Base-by-base conservation (phyloP, 1,140 invertebrate genomes). In the Zaprionus kolodkinae region DNA sequence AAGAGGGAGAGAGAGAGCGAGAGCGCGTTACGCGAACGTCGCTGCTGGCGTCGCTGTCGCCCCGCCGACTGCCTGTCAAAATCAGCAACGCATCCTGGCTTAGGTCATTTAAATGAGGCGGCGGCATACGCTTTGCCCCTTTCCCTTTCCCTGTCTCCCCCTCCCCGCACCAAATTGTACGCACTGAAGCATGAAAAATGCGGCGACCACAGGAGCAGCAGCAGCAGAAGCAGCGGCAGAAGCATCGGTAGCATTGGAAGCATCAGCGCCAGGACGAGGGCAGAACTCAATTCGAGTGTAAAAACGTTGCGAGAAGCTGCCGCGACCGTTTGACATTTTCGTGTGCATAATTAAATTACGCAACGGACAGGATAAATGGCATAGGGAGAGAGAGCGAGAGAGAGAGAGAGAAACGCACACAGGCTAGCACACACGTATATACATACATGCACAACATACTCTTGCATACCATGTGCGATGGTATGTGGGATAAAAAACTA, bases 331-430 rank as follows among this genome's bases (percentile, higher is more conserved):
- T 88, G 84, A 88, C 84, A 87, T 87, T 87, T 86, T 79, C 78
- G 67, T 82, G 64, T 79, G 83, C 79, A 88, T 89, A 88, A 88
- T 88, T 89, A 78, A 88, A 88, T 88, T 89, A 87, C 75, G 80
- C 72, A 82, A 88, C 73, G 67, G 48, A 55, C 48, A 40, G 55
- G 61, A 54, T 33, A 48, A 52, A 27, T 33, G 21, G 15, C n/a
- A 12, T 9, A 56, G 33, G n/a, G 17, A 17, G 36, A 38, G 12
- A 13, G 30, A 45, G 62, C 5, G 38, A 30, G 12, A 10, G 2
- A 17, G n/a, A 15, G 27, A 33, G 57, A 30, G 25, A 30, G 21
- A 12, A 6, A 36, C 13, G 11, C 45, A 50, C 17, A 50, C 9
- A 21, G 25, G 4, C 2, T 27, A 4, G 3, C 45, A 25, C 45